Evolutionary conservation across 2,113 vertebrate genomes (phyloP).

Genomic region (Grantiella picta): DNA sequence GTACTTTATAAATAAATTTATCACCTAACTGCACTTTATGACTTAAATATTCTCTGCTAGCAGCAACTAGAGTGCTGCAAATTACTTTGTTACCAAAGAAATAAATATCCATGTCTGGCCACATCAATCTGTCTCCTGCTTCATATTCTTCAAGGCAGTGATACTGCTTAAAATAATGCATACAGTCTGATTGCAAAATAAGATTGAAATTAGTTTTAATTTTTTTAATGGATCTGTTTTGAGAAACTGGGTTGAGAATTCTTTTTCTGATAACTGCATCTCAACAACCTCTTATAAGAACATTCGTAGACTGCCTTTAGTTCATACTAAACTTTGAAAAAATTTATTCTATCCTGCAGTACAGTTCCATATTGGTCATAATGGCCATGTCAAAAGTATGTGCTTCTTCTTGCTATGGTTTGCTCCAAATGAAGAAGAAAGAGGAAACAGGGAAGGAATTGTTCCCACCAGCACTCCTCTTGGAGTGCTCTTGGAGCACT

Average conservation of each 20-base stretch:
- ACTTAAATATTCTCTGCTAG: conserved; percentile 4
- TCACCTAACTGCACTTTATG: conserved; percentile 18
- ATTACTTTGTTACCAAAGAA: conserved; percentile 8
- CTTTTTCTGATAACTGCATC: not conserved
- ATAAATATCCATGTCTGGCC: not conserved
- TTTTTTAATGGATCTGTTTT: not conserved
- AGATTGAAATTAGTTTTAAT: not conserved
- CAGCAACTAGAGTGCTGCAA: not conserved
- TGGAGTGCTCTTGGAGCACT: too few species aligned
- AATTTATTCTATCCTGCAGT: not conserved
- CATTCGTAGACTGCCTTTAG: not conserved
- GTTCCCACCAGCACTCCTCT: not conserved
- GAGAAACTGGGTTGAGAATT: not conserved
- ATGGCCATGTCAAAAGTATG: not conserved
- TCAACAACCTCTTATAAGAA: not conserved
- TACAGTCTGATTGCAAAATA: not conserved
- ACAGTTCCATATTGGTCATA: not conserved
- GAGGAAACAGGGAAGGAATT: not conserved
- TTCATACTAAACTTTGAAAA: not conserved
- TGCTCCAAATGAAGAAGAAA: not conserved
- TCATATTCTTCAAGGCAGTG: not conserved
- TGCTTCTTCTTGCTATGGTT: not conserved
- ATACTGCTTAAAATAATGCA: not conserved
- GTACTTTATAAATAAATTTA: conserved; percentile 25
- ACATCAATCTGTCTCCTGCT: not conserved